Evolutionary conservation across 2,797 vertebrate species (phyloP), one percentile per base, ranked within the genome.

Genomic region (Danio aesculapii): DNA sequence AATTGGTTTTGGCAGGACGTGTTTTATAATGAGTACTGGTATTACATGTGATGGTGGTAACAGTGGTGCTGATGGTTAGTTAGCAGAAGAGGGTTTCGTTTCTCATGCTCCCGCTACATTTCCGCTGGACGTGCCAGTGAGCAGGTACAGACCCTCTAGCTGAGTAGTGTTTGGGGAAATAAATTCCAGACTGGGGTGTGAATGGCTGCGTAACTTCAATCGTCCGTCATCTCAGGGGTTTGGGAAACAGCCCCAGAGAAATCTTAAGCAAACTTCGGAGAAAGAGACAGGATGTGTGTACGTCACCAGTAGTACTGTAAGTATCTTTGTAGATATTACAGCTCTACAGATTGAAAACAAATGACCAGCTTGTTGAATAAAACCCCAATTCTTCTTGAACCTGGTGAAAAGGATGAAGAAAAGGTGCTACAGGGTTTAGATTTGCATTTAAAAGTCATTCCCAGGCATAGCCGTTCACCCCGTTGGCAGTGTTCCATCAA

Each of bases 41-140:
- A 46, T 85, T 21, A 77, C 85, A 84, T 76, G 74, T 67, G 39
- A 66, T 77, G 79, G 85, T 77, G 78, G 55, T 19, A 21, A 79
- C 16, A 83, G 16, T 64, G 52, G 72, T 66, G 66, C 43, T 55
- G 66, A 79, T 11, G 47, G 64, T 75, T 69, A 63, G 70, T 52
- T 53, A 74, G 43, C 57, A 55, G 69, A 59, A 6, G 30, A 61
- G 53, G 8, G 86, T 78, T 55, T 88, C 83, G 68, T 69, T 87
- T 91, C 88, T 81, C 79, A 92, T 88, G 89, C 77, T 76, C 86
- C 82, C 43, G 66, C 79, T 85, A 90, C 87, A 89, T 89, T 91
- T 89, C 89, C 89, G 85, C 84, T 85, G 83, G 87, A 78, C n/a
- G 55, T 49, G 71, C 82, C 68, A 81, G 79, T 85, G 87, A 86